Evolutionary conservation across 1,140 invertebrate species (phyloP), one percentile per base, ranked within the genome.

Genomic region (Marisa cornuarietis): DNA sequence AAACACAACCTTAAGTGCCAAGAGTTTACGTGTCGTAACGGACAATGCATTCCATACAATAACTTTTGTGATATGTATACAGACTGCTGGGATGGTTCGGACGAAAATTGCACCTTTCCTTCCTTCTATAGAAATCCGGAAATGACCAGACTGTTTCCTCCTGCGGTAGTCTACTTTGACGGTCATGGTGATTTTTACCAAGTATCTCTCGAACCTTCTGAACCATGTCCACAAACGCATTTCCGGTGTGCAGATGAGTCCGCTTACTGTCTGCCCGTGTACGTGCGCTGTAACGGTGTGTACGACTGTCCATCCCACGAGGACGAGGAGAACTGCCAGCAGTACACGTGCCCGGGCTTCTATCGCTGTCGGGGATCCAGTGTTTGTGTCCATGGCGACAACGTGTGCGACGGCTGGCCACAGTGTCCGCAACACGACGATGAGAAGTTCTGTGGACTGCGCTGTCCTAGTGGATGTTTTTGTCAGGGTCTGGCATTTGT

Each of bases 341-440:
- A 0, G 1, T 24, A 51, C 31, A 52, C 26, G 74, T 76, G 74
- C 65, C 74, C 74, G 16, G 74, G 74, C n/a, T 66, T 65, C 14
- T 76, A 76, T 42, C 74, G 74, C 42, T 76, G 74, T 76, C 74
- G 51, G 24, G 58, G 31, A 20, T 76, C 74, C 61, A 18, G 62
- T 66, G 74, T 76, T 26, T 76, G 74, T 66, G 61, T 76, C 61
- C 74, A 76, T 49, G 61, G 18, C 42, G 74, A 76, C 62, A 61
- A 76, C 62, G 61, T 76, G 52, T 76, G 74, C 54, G 74, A 76
- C 31, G 74, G 62, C 24, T 76, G 61, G 26, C 74, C 74, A 9
- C 74, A 76, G 74, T 76, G 74, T 76, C 62, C 74, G 14, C 74
- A 76, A n/a, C 74, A n/a, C 13, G 74, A 76, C n/a, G 74, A 76